Evolutionary conservation across 37 sponge, comb jelly and placozoan genomes (phyloP).

Genomic region (Chondrosia reniformis): DNA sequence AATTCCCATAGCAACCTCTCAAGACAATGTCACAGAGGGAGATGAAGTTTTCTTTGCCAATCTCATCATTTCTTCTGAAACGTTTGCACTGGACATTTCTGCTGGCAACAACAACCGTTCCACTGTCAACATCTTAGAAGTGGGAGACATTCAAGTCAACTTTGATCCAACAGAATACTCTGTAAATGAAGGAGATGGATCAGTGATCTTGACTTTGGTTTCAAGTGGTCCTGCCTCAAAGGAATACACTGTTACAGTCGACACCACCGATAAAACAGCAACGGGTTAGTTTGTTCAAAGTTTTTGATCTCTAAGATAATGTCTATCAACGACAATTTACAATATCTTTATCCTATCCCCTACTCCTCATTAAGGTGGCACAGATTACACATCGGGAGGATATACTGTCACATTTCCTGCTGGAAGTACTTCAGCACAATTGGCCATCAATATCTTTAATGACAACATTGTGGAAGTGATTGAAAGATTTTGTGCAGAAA

Average conservation of each 20-base stretch:
- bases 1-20: background rate
- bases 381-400: background rate
- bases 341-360: conserved; percentile 33
- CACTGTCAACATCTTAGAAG: conserved; percentile 9
- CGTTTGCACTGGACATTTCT: background rate
- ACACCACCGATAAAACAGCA: conserved; percentile 7
- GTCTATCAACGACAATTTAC: too few relatives aligned
- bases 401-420: conserved; percentile 9
- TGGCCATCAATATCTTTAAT: conserved; percentile 7
- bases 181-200: background rate
- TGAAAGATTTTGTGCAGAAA: conserved; percentile 29
- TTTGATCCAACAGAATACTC: background rate
- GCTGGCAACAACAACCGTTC: background rate
- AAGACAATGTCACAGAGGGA: background rate
- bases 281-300: background rate
- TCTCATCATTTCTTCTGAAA: background rate
- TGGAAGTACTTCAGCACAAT: background rate
- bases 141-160: background rate
- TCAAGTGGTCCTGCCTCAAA: too few relatives aligned
- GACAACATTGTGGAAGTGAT: background rate
- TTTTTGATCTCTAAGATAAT: too few relatives aligned
- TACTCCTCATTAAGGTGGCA: conserved; percentile 23
- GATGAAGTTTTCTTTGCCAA: conserved; percentile 6
- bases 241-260: background rate
- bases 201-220: background rate